Conservation (phyloP, 1,140 invertebrate species). For the Camponotus floridanus region DNA sequence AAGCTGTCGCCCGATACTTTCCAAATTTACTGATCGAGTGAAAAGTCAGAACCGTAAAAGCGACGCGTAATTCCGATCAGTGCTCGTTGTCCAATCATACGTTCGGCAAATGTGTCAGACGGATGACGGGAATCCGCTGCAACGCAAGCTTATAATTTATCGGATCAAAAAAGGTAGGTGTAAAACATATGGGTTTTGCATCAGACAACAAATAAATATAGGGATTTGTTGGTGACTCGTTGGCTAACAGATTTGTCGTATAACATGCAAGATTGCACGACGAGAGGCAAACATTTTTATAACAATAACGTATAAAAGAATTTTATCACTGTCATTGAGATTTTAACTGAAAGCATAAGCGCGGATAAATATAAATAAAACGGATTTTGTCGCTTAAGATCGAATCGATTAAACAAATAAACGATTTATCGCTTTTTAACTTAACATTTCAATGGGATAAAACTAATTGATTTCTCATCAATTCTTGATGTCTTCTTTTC, state of each 20-base stretch:
- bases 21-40: conserved; percentile 52
- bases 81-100: conserved; percentile 72
- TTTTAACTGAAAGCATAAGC: conserved; percentile 37
- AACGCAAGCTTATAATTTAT: conserved; percentile 84
- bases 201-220: conserved; percentile 83
- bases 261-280: conserved; percentile 64
- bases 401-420: not conserved
- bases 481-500: not conserved
- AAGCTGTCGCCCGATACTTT: conserved; percentile 58
- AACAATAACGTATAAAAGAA: conserved; percentile 61
- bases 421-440: conserved; percentile 1
- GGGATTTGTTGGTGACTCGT: conserved; percentile 77
- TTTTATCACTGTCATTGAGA: conserved; percentile 59
- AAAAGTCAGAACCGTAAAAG: conserved; percentile 60
- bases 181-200: conserved; percentile 82
- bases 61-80: conserved; percentile 70
- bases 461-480: conserved; percentile 6
- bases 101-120: conserved; percentile 79
- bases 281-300: conserved; percentile 71
- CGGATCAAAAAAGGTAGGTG: conserved; percentile 84
- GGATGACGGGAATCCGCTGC: conserved; percentile 79
- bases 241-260: conserved; percentile 73
- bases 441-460: conserved; percentile 17
- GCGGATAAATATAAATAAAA: conserved; percentile 33
- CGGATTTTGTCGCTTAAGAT: not conserved